Percentiles rank a stretch among this genome's conserved stretches.
phyloP scores from a whole-genome alignment of 1,140 invertebrate species.

The Steinernema feltiae region DNA sequence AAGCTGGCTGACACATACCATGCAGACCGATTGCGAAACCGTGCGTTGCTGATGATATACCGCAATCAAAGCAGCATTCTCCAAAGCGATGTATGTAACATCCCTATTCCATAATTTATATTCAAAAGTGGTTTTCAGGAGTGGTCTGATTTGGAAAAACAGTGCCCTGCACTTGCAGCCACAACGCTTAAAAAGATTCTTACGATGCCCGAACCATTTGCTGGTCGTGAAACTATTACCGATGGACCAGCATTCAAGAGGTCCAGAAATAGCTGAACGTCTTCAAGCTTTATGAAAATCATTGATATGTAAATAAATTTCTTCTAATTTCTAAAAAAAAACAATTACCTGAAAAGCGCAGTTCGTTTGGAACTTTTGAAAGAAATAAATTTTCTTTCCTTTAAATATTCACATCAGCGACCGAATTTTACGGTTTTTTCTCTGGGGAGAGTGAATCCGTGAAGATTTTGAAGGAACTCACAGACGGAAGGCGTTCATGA shows the following conservation, averaged over 20 bases:
- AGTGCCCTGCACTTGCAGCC: neutral
- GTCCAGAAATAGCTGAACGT: neutral
- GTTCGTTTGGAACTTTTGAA: neutral
- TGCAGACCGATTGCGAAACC: neutral
- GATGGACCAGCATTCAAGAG: neutral
- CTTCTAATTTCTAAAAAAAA: neutral
- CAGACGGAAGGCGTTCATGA: no score
- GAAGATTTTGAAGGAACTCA: neutral
- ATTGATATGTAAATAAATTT: neutral
- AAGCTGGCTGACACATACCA: constrained; percentile 19
- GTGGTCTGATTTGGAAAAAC: neutral
- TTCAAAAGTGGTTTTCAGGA: neutral
- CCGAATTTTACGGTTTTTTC: no score
- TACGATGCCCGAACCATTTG: neutral
- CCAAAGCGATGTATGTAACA: neutral
- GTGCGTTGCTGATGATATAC: neutral
- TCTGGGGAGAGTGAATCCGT: neutral
- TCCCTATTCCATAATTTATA: neutral
- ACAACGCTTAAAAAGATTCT: neutral
- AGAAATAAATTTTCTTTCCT: neutral
- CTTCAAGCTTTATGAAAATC: neutral
- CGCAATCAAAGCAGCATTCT: neutral
- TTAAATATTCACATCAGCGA: no score
- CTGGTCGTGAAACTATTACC: neutral
- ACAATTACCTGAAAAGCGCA: no score